Evolutionary conservation across 2,113 vertebrate genomes (phyloP).

Genomic region (Spilogale gracilis): DNA sequence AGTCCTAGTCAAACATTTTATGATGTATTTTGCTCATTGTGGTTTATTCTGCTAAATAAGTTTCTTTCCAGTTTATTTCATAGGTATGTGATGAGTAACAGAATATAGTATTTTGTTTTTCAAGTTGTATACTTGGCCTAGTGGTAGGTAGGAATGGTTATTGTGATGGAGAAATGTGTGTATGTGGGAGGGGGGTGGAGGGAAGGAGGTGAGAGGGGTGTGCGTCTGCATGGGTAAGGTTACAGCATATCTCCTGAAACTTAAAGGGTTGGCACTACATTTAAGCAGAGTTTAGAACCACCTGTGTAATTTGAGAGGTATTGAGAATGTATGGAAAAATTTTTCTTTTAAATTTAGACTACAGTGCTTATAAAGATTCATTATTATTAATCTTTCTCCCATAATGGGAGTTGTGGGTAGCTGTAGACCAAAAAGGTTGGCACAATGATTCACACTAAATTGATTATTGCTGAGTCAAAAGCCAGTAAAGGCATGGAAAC

Average conservation of each 20-base stretch:
- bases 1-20: neutral
- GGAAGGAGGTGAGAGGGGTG: neutral
- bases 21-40: neutral
- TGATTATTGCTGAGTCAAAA: neutral
- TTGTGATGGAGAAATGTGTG: neutral
- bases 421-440: neutral
- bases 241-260: neutral
- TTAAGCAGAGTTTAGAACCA: neutral
- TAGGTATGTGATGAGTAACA: neutral
- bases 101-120: slow-evolving; percentile 10
- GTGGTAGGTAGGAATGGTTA: neutral
- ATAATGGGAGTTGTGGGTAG: neutral
- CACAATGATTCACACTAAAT: neutral
- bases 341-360: slow-evolving; percentile 20
- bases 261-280: neutral
- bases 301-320: neutral
- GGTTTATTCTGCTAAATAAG: neutral
- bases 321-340: neutral
- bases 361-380: neutral
- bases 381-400: neutral
- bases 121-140: neutral
- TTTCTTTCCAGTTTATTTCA: neutral
- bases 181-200: neutral
- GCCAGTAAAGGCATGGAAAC: neutral
- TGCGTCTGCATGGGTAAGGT: neutral